phyloP scores from a whole-genome alignment of 2,797 vertebrate genomes.

The Poecilia picta region DNA sequence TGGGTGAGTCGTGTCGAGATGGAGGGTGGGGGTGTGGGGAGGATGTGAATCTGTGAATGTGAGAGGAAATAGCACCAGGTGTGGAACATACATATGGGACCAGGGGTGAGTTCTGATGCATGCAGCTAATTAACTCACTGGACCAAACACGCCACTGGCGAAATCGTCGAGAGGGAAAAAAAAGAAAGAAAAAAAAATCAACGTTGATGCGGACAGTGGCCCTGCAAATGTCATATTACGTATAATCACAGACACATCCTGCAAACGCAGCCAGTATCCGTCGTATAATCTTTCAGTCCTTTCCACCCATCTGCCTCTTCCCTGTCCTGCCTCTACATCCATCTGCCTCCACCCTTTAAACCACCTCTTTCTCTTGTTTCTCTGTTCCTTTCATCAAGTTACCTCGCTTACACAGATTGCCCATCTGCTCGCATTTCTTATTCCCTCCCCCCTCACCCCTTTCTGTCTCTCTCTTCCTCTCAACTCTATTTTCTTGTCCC shows the following conservation, averaged over 20 bases:
- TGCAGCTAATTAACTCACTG: constrained; percentile 72
- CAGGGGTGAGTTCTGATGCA: constrained; percentile 69
- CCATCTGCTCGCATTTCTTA: constrained; percentile 65
- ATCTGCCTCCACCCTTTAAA: constrained; percentile 65
- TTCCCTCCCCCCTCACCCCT: background rate
- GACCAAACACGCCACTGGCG: constrained; percentile 68
- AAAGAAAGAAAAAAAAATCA: constrained; percentile 8
- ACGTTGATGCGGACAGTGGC: constrained; percentile 50
- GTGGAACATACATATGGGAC: constrained; percentile 68
- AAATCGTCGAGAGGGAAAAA: constrained; percentile 33
- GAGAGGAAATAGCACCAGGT: constrained; percentile 74
- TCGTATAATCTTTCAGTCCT: constrained; percentile 62
- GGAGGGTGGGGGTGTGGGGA: background rate
- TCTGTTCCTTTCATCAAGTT: constrained; percentile 58
- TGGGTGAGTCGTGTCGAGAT: constrained; percentile 47
- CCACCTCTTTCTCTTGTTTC: constrained; percentile 43
- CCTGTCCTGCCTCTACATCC: constrained; percentile 44
- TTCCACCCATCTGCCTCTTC: constrained; percentile 60
- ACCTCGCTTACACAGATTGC: constrained; percentile 58
- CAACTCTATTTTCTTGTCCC: background rate
- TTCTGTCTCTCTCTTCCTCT: background rate
- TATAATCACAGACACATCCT: constrained; percentile 55
- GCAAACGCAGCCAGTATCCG: constrained; percentile 43
- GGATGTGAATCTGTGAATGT: constrained; percentile 53
- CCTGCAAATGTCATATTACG: constrained; percentile 52